Base-by-base conservation (phyloP, 1,140 invertebrate species). In the Rhizoglyphus robini region DNA sequence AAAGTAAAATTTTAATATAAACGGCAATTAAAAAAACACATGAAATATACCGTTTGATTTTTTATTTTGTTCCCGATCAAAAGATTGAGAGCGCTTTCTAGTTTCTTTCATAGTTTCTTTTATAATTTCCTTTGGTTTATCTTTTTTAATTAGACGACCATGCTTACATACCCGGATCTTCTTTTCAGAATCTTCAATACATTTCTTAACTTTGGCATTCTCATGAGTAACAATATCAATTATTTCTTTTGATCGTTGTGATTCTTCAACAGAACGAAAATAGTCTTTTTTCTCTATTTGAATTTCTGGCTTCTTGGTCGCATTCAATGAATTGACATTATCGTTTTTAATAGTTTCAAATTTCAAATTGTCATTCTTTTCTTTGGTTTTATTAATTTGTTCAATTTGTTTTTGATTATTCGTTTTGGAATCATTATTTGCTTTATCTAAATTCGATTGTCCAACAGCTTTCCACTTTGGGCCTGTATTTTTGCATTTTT, bases 401-500 rank as follows among this genome's bases (percentile, higher is more conserved):
- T n/a, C 2, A n/a, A n/a, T 46, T 41, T 41, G 38, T n/a, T 2
- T 15, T n/a, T 8, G 41, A 46, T 46, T 46, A 46, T 46, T 46
- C 1, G 18, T 46, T 2, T 3, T 46, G 2, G 41, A 46, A n/a
- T 46, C 23, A n/a, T 46, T 20, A 46, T 46, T 46, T 46, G 18
- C 23, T 46, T 8, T 46, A 46, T 46, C 41, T n/a, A 3, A 3
- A 8, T 46, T 20, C 2, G 2, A 3, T n/a, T 46, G 8, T n/a
- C 58, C 58, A 27, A 60, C 27, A n/a, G 58, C 58, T 60, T 60
- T 60, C 58, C 58, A 60, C 29, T 60, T 60, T 41, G 58, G 30
- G 15, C 58, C 58, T 11, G 27, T 20, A 46, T 27, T 60, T 60
- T 60, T 60, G 1, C 8, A 18, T 27, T 15, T 60, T 46, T 60